Base-by-base conservation (phyloP, 2,888 invertebrate species). In the Morpho achilles region DNA sequence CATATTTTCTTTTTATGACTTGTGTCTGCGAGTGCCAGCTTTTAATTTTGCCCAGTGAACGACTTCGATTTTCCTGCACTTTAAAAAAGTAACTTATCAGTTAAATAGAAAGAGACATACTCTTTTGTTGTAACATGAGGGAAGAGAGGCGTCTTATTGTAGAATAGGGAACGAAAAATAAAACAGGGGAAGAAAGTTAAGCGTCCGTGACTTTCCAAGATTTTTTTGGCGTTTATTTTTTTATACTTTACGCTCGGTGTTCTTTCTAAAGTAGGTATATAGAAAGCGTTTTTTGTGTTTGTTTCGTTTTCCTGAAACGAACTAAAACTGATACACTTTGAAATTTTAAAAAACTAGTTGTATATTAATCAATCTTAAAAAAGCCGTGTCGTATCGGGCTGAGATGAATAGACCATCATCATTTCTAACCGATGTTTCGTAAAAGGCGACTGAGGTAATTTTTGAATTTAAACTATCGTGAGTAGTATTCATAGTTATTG, bases 151-250 rank as follows among this genome's bases (percentile, higher is more conserved):
- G 76, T 66, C 69, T 65, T 69, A 75, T 71, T 76, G 79, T 75
- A 77, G 76, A 78, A 81, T 80, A 87, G 87, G 89, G 87, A 87
- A 81, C 75, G 80, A 79, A 87, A 84, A 89, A 89, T 90, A 89
- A 89, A 89, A 88, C 86, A 80, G 89, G 89, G 89, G 90, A 87
- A 84, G 82, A 87, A 89, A 91, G 90, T 90, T 91, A 91, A 91
- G 89, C 90, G 87, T 86, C 91, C 90, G 90, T 91, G 91, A 91
- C 91, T 90, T 90, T 89, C 87, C 84, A 89, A 89, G 87, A 86
- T 87, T 89, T 88, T 85, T 88, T 86, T 76, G 80, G 76, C 82
- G 83, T 87, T 87, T 86, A 83, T 88, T 87, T 90, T 52, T 89
- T 88, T 84, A 85, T 88, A 87, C 72, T 87, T 88, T 85, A 84